Percentiles rank a stretch among this genome's conserved stretches.
phyloP scores from a whole-genome alignment of 2,113 vertebrate genomes.

The Chaetodon trifascialis region DNA sequence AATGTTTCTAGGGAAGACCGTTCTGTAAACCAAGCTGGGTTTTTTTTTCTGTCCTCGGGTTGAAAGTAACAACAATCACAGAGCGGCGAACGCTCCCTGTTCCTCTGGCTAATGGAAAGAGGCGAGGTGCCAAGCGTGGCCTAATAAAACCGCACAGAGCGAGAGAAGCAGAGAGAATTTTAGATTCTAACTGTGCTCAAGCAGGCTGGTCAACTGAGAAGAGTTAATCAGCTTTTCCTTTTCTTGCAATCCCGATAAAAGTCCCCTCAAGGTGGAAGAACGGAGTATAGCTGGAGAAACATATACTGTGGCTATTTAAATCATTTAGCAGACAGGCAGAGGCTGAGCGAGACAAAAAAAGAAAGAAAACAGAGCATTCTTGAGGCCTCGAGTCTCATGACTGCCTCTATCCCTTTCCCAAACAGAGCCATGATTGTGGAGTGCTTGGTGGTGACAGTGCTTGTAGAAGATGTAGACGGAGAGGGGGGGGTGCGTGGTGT shows the following conservation, averaged over 20 bases:
- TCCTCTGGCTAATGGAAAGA: slow-evolving; percentile 67
- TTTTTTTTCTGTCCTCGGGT: slow-evolving; percentile 48
- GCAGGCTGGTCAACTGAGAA: slow-evolving; percentile 2
- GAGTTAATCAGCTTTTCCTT: slow-evolving; percentile 12
- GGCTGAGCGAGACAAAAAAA: slow-evolving; percentile 14
- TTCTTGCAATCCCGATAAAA: slow-evolving; percentile 9
- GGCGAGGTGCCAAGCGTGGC: slow-evolving; percentile 57
- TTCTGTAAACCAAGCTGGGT: slow-evolving; percentile 61
- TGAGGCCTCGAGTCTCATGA: slow-evolving; percentile 64
- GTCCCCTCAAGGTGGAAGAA: slow-evolving; percentile 5
- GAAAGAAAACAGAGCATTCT: slow-evolving; percentile 48
- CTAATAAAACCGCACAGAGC: slow-evolving; percentile 67
- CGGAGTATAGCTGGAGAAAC: slow-evolving; percentile 1
- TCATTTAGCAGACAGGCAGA: slow-evolving; percentile 31
- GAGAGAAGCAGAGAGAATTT: slow-evolving; percentile 43
- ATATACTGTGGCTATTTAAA: slow-evolving; percentile 8
- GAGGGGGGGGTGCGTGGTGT: neutral
- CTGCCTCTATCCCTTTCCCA: slow-evolving; percentile 50
- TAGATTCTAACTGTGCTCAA: slow-evolving; percentile 26
- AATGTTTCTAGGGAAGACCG: slow-evolving; percentile 66
- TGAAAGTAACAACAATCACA: slow-evolving; percentile 67
- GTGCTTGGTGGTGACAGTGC: slow-evolving; percentile 74
- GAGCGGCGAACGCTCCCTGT: slow-evolving; percentile 35
- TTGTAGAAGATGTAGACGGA: slow-evolving; percentile 52
- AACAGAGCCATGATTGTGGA: slow-evolving; percentile 75